Evolutionary conservation across 2,113 vertebrate species (phyloP).

Genomic region (Bufo gargarizans): DNA sequence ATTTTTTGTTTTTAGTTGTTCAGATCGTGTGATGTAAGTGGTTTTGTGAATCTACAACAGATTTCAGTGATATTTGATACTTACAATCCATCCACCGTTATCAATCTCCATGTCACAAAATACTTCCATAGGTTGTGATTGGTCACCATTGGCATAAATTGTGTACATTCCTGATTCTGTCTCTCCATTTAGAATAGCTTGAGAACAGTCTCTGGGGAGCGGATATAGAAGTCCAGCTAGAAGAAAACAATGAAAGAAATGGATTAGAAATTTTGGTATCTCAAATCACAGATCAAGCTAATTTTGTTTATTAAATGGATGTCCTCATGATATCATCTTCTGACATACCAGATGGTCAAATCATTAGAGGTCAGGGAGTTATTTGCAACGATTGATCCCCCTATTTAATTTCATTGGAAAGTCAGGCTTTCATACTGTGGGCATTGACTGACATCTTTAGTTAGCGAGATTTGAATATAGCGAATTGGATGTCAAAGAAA

Average conservation of each 20-base stretch:
- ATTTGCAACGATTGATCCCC: too few species aligned
- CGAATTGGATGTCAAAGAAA: too few species aligned
- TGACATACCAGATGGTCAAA: not conserved
- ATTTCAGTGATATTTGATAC: constrained; percentile 62
- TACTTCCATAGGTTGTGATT: constrained; percentile 84
- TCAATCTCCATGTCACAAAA: constrained; percentile 95
- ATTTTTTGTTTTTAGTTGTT: not conserved
- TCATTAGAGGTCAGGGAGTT: too few species aligned
- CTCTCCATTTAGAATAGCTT: constrained; percentile 91
- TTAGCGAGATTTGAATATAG: too few species aligned
- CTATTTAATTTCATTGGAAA: too few species aligned
- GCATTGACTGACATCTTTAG: too few species aligned
- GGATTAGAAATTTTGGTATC: not conserved
- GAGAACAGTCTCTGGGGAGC: constrained; percentile 92
- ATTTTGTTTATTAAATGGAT: too few species aligned
- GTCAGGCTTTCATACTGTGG: too few species aligned
- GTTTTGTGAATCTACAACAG: not conserved
- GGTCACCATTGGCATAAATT: constrained; percentile 86
- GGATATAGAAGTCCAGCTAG: constrained; percentile 89
- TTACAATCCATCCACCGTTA: constrained; percentile 96
- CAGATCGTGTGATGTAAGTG: not conserved
- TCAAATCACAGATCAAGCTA: too few species aligned
- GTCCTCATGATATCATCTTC: too few species aligned
- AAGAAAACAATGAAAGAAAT: not conserved
- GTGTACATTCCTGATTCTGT: constrained; percentile 85